Base-by-base conservation (phyloP, 35 echinoderm and acorn worm species). In the Hemicentrotus pulcherrimus region DNA sequence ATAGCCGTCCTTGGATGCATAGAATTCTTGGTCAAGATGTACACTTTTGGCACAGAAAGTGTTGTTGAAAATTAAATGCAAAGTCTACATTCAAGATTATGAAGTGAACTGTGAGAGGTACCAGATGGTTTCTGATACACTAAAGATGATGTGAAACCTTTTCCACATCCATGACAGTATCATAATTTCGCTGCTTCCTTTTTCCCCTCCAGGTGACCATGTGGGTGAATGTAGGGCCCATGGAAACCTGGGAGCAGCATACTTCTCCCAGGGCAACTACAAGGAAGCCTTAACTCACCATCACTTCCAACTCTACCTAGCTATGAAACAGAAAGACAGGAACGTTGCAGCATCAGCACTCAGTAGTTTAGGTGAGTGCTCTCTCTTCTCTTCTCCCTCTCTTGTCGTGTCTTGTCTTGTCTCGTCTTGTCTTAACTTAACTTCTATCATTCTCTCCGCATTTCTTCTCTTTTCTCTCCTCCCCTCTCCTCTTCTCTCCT, bases 281-380 rank as follows among this genome's bases (percentile, higher is more conserved):
- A 99, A 97, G 65, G 98, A 99, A 94, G 98, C 98, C 47, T 94
- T 99, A 59, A 97, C 98, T 28, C 98, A 99, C 86, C 97, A 99
- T 61, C 94, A 97, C 48, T 99, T 97, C 65, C 98, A 99, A 32
- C 96, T 99, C 61, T 97, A 98, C 12, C 96, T 99, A 14, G 98
- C 98, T 46, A 99, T 99, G 98, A 99, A 99, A 91, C 97, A 98
- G 95, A 99, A 99, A 86, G 98, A 99, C 86, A 86, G 98, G 16
- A 97, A 95, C 22, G 96, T 97, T 1, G 98, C 98, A 14, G 98
- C 98, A 9, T 96, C 95, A 31, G 98, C 96, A 22, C 95, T 99
- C 46, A 99, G 98, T 95, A 97, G 97, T 95, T 88, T 99, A 90
- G 98, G 98, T 99, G 92, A 95, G 94, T 93, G 3, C 7, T 22